Base-by-base conservation (phyloP, 2,113 vertebrate species). In the Bostrychus sinensis region DNA sequence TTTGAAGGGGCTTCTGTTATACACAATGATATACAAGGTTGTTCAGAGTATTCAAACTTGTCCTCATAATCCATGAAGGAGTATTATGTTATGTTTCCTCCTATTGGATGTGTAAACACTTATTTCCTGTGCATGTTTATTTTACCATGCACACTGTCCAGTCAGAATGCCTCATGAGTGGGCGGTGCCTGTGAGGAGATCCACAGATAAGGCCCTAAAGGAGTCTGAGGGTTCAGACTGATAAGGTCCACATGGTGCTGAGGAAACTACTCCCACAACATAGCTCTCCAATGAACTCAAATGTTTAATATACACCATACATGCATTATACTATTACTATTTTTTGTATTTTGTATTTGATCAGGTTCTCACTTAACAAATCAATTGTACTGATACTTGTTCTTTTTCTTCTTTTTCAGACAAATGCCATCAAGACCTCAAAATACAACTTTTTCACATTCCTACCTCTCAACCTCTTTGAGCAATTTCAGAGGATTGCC, bases 401-500 rank as follows among this genome's bases (percentile, higher is more conserved):
- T 78, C 25, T 1, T 45, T 22, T 17, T 1, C 50, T 10, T 28
- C 43, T 58, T 19, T 13, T 72, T 25, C 87, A 98, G 96, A 93
- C 92, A 16, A 99, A 99, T 75, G 86, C 91, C 65, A 96, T 99
- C 85, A 96, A 95, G 86, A 99, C 97, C 23, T 95, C 94, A 1
- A 99, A 96, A 81, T 99, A 98, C 81, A 96, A 91, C 73, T 20
- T 92, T 65, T 91, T 97, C 83, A 96, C 91, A 77, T 99, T 99
- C 80, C 91, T 99, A 56, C 96, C 96, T 41, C 88, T 96, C 80
- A 99, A 99, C 90, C 88, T 99, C 38, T 99, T 99, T 34, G 95
- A 98, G 85, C 96, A 98, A 88, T 98, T 99, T 81, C 96, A 95
- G 90, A 92, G 96, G 77, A 93, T 98, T 36, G 96, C 96, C 41